These are phyloP conservation scores for Sitodiplosis mosellana DNA, from an alignment of 1,140 invertebrate genomes.

Conservation along the genomic window DNA sequence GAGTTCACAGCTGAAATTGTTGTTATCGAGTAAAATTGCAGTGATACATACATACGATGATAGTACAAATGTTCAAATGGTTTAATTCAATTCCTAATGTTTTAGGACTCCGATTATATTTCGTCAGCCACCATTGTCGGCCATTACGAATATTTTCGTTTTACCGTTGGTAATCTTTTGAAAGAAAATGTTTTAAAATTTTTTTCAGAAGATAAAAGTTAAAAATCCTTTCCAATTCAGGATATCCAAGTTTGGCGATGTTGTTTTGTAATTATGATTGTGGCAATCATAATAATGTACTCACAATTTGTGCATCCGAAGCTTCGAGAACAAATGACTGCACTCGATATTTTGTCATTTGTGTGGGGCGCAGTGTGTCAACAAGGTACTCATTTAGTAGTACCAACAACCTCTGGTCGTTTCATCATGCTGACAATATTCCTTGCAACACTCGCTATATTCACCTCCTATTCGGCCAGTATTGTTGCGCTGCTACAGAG, in stretches of 20 bases:
- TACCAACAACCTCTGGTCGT: slow-evolving; percentile 26
- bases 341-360: slow-evolving; percentile 27
- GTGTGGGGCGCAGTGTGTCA: slow-evolving; percentile 38
- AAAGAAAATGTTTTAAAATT: slow-evolving; percentile 10
- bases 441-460: too few species aligned
- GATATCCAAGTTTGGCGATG: slow-evolving; percentile 33
- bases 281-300: slow-evolving; percentile 16
- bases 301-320: slow-evolving; percentile 13
- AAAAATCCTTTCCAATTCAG: too few species aligned
- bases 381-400: slow-evolving; percentile 33
- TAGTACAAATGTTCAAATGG: too few species aligned
- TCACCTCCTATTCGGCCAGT: slow-evolving; percentile 20
- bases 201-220: too few species aligned
- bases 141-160: slow-evolving; percentile 41
- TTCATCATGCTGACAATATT: slow-evolving; percentile 16
- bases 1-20: slow-evolving; percentile 33
- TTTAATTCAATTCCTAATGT: slow-evolving; percentile 5
- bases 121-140: slow-evolving; percentile 41
- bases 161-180: slow-evolving; percentile 44
- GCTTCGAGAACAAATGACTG: slow-evolving; percentile 17
- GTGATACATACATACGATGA: too few species aligned
- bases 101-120: slow-evolving; percentile 35
- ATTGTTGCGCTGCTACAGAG: slow-evolving; percentile 38
- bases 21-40: not conserved
- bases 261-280: slow-evolving; percentile 17